A percentile compares a stretch with the other conserved stretches of the same genome.
Evolutionary conservation across 2,113 vertebrate species (phyloP).

Genomic region (Butorides virescens): DNA sequence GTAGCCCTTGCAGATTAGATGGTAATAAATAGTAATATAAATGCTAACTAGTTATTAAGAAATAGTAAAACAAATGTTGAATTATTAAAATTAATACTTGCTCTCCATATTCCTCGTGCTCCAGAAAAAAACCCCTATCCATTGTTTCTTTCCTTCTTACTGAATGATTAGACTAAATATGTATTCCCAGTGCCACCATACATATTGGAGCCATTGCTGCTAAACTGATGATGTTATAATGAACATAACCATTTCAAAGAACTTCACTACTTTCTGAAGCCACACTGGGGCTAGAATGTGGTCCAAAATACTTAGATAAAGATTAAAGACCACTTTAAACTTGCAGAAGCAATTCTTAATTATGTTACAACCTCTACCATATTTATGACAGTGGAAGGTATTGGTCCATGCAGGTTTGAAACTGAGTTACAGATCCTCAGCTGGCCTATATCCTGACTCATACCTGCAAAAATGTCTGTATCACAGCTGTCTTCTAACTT

Average conservation of each 20-base stretch:
- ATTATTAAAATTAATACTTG: not conserved
- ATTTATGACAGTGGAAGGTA: not conserved
- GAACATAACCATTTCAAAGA: not conserved
- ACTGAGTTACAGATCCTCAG: not conserved
- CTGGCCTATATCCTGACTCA: not conserved
- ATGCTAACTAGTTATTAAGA: not conserved
- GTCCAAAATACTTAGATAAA: not conserved
- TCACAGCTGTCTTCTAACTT: not conserved
- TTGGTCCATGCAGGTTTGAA: not conserved
- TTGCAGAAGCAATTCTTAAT: not conserved
- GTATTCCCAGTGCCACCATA: not conserved
- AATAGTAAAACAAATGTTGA: not conserved
- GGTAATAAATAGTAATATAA: not conserved
- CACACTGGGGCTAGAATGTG: accelerated
- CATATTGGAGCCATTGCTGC: not conserved
- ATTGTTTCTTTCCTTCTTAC: not conserved
- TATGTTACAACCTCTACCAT: not conserved
- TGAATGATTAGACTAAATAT: not conserved
- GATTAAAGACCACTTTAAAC: not conserved
- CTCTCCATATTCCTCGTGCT: not conserved
- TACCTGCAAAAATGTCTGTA: not conserved
- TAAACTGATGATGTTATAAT: not conserved
- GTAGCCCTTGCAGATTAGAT: not conserved
- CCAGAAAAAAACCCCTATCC: not conserved
- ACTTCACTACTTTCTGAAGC: not conserved